These are phyloP conservation scores for Eucidaris tribuloides DNA, from an alignment of 35 echinoderm and acorn worm species.

Conservation along the genomic window DNA sequence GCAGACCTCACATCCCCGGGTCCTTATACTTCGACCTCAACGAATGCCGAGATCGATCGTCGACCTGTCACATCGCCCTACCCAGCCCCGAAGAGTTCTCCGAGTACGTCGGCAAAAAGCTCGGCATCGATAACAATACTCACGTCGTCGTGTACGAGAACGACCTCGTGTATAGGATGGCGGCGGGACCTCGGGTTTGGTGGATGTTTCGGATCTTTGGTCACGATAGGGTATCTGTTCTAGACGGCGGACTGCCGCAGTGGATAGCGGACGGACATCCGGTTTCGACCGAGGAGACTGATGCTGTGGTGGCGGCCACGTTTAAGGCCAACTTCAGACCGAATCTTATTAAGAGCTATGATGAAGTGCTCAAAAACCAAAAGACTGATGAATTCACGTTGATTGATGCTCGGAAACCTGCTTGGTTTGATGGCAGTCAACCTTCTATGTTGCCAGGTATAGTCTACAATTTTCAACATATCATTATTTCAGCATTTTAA, in stretches of 20 bases:
- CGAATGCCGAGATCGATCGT: not conserved
- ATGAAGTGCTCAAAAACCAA: no score
- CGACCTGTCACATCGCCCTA: slow-evolving; percentile 28
- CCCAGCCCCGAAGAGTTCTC: slow-evolving; percentile 41
- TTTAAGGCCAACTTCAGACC: no score
- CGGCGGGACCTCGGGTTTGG: slow-evolving; percentile 64
- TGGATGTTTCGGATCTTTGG: slow-evolving; percentile 84
- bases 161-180: slow-evolving; percentile 35
- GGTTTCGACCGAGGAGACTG: slow-evolving; percentile 20
- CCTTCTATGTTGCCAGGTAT: no score
- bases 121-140: slow-evolving; percentile 65
- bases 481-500: no score
- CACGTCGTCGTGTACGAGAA: slow-evolving; percentile 84
- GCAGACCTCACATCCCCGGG: slow-evolving; percentile 61
- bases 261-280: slow-evolving; percentile 64
- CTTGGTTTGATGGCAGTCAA: no score
- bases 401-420: no score
- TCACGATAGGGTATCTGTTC: slow-evolving; percentile 56
- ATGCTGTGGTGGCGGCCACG: no score
- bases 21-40: slow-evolving; percentile 66
- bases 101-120: slow-evolving; percentile 42
- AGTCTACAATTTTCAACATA: no score
- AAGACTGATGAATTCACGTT: no score
- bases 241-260: slow-evolving; percentile 71
- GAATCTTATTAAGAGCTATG: no score